Conservation (phyloP, 2,888 invertebrate species). For the Calameuta filiformis region DNA sequence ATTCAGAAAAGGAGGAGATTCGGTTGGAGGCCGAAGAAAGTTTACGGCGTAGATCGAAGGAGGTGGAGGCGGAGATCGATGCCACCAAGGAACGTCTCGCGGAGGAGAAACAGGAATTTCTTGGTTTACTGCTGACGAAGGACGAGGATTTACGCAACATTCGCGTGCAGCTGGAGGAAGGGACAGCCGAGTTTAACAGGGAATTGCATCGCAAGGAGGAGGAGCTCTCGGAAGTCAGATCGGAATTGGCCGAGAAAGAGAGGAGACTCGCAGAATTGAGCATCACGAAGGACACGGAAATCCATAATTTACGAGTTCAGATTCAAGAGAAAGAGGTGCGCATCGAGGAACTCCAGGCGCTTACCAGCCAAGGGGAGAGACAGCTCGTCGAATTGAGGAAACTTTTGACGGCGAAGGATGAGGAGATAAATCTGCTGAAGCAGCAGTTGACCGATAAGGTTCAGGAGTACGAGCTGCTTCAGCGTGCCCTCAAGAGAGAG, state of each 20-base stretch:
- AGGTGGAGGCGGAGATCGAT: slow-evolving; percentile 15
- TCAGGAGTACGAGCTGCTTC: slow-evolving; percentile 70
- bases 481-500: slow-evolving; percentile 46
- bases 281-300: slow-evolving; percentile 77
- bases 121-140: slow-evolving; percentile 8
- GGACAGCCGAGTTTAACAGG: slow-evolving; percentile 34
- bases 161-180: slow-evolving; percentile 37
- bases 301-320: slow-evolving; percentile 77
- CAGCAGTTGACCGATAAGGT: slow-evolving; percentile 74
- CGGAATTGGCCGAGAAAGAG: slow-evolving; percentile 31
- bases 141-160: slow-evolving; percentile 24
- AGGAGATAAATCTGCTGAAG: slow-evolving; percentile 77
- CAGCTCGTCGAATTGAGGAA: slow-evolving; percentile 71
- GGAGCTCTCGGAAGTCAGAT: slow-evolving; percentile 3
- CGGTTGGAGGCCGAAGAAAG: slow-evolving; percentile 37
- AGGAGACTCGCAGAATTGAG: slow-evolving; percentile 64
- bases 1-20: slow-evolving; percentile 44
- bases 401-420: slow-evolving; percentile 77
- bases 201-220: slow-evolving; percentile 33
- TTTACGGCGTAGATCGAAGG: slow-evolving; percentile 27
- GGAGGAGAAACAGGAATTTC: slow-evolving; percentile 9
- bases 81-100: slow-evolving; percentile 13
- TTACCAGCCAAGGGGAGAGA: slow-evolving; percentile 69
- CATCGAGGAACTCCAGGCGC: slow-evolving; percentile 69
- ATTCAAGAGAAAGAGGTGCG: slow-evolving; percentile 67